Base-by-base conservation (phyloP, 2,888 invertebrate genomes). In the Eulithis prunata region DNA sequence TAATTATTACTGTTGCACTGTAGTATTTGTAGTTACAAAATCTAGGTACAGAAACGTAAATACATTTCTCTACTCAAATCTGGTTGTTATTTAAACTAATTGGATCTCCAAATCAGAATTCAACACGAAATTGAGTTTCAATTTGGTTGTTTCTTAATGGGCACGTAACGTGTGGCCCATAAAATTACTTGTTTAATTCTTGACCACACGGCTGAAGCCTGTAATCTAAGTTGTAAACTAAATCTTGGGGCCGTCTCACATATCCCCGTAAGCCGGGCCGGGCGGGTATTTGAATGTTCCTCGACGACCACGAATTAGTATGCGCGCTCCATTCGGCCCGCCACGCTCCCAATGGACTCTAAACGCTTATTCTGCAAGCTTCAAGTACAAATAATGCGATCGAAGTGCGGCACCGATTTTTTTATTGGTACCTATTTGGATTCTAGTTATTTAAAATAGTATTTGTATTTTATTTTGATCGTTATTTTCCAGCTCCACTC, bases 151-250 rank as follows among this genome's bases (percentile, higher is more conserved):
- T 80, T 65, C 67, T 54, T 76, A 76, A 73, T 71, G 75, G 82
- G 76, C 78, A 77, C 78, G 80, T 84, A 82, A 87, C 87, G 81
- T 86, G 85, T 82, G 78, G 76, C 75, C 84, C 82, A 86, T 87
- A 85, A 87, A 82, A 85, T 86, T 85, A 88, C 86, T 89, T 88
- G 89, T 89, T 90, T 92, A 91, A 91, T 89, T 91, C 90, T 92
- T 92, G 92, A 92, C 92, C 92, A 89, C 89, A 85, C 84, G 79
- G 75, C 76, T 75, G 79, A 75, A 71, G 74, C 75, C 47, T 53
- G 85, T 91, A 92, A 92, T 92, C 91, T 91, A 87, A 91, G 91
- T 91, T 90, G 89, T 91, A 89, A 90, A 91, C 89, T 91, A 91
- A 91, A 88, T 91, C 93, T 92, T 92, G 85, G 89, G 86, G 77